phyloP scores from a whole-genome alignment of 2,888 invertebrate species.

The Standfussiana lucernea region DNA sequence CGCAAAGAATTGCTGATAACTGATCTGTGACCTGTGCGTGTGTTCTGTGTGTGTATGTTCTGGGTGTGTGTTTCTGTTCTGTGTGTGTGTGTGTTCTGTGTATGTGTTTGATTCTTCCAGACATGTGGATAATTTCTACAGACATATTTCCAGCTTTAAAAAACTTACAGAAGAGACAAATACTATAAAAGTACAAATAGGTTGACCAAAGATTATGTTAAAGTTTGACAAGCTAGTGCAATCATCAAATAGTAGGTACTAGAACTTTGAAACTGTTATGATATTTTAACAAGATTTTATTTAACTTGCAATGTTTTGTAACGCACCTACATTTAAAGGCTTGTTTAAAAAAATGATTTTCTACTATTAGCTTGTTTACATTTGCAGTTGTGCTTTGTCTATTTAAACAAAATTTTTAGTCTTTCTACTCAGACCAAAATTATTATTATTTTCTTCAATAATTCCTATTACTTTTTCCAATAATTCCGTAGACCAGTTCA shows the following conservation, averaged over 20 bases:
- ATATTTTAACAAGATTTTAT: not conserved
- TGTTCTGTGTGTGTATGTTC: too few species aligned
- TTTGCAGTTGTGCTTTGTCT: not conserved
- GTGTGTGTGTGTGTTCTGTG: too few species aligned
- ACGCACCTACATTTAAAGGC: too few species aligned
- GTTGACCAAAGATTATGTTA: not conserved
- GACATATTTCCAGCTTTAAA: too few species aligned
- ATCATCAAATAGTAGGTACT: not conserved
- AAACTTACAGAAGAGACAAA: too few species aligned
- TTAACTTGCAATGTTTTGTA: too few species aligned
- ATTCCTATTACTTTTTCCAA: not conserved
- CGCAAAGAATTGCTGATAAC: not conserved
- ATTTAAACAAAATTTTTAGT: not conserved
- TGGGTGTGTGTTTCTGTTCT: too few species aligned
- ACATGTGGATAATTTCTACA: too few species aligned
- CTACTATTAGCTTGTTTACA: not conserved
- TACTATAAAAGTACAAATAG: too few species aligned
- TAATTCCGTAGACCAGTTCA: conserved; percentile 14
- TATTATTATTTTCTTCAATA: not conserved
- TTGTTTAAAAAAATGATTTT: too few species aligned
- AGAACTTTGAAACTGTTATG: not conserved
- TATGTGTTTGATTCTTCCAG: too few species aligned
- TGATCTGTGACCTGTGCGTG: too few species aligned
- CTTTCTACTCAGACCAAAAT: not conserved
- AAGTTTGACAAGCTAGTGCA: not conserved